Percentiles rank a stretch among this genome's conserved stretches.
Conservation (phyloP, 2,797 vertebrate species). For the Erpetoichthys calabaricus region DNA sequence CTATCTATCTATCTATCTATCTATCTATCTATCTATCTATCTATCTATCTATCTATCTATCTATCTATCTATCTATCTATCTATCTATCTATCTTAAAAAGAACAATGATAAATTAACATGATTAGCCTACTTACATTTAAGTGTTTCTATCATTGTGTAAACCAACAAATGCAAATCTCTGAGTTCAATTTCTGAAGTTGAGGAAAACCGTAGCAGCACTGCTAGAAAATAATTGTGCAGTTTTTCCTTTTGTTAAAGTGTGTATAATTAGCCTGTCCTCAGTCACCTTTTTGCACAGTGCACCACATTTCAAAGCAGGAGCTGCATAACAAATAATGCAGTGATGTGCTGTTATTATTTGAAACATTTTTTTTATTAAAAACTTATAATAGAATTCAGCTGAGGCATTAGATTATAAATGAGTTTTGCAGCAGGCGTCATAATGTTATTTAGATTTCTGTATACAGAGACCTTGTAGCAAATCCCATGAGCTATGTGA, state of each 20-base stretch:
- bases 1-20: no score
- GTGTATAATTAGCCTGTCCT: slow-evolving; percentile 39
- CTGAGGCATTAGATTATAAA: slow-evolving; percentile 90
- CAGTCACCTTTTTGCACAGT: slow-evolving; percentile 32
- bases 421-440: slow-evolving; percentile 88
- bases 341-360: slow-evolving; percentile 51
- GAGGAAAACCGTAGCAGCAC: slow-evolving; percentile 26
- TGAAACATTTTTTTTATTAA: slow-evolving; percentile 58
- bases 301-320: slow-evolving; percentile 27
- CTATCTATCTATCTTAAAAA: slow-evolving; percentile 7
- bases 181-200: slow-evolving; percentile 21
- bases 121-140: slow-evolving; percentile 26
- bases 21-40: slow-evolving; percentile 1
- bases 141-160: slow-evolving; percentile 17
- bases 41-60: no score
- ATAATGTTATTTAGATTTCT: slow-evolving; percentile 95
- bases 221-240: slow-evolving; percentile 32
- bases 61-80: no score
- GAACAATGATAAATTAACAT: slow-evolving; percentile 20
- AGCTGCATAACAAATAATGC: slow-evolving; percentile 31
- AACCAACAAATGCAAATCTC: slow-evolving; percentile 18
- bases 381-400: slow-evolving; percentile 71
- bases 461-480: slow-evolving; percentile 81
- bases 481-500: slow-evolving; percentile 87
- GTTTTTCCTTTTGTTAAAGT: slow-evolving; percentile 29